A percentile compares a stretch with the other conserved stretches of the same genome.
Conservation (phyloP, 2,888 invertebrate species). For the Brachyopa scutellaris region DNA sequence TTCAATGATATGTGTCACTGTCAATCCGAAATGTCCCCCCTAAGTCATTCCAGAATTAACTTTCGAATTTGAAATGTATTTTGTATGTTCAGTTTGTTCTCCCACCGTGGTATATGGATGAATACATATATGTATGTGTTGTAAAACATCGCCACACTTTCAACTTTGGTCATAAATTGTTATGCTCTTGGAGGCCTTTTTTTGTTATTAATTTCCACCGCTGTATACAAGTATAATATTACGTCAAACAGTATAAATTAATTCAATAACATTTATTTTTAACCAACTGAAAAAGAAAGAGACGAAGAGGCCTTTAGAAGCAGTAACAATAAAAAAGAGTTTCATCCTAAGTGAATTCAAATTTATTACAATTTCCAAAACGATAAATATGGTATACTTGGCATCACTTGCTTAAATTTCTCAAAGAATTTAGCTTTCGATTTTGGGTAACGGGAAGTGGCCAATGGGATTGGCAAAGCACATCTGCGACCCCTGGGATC, state of each 20-base stretch:
- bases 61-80: too few species aligned
- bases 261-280: not conserved
- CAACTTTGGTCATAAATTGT: conserved; percentile 3
- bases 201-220: not conserved
- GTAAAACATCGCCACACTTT: conserved; percentile 5
- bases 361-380: not conserved
- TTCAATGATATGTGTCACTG: too few species aligned
- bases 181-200: not conserved
- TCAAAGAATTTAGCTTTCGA: too few species aligned
- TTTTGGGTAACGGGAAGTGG: too few species aligned
- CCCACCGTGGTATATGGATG: not conserved
- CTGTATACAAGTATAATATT: too few species aligned
- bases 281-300: too few species aligned
- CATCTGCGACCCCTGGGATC: too few species aligned
- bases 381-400: too few species aligned
- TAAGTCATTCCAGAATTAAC: too few species aligned
- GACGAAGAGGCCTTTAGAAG: not conserved
- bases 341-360: not conserved
- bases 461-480: too few species aligned
- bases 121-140: too few species aligned
- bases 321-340: not conserved
- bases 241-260: not conserved
- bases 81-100: not conserved
- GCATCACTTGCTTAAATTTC: too few species aligned
- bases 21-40: not conserved